phyloP scores from a whole-genome alignment of 2,113 vertebrate species.

The Seriola rivoliana region DNA sequence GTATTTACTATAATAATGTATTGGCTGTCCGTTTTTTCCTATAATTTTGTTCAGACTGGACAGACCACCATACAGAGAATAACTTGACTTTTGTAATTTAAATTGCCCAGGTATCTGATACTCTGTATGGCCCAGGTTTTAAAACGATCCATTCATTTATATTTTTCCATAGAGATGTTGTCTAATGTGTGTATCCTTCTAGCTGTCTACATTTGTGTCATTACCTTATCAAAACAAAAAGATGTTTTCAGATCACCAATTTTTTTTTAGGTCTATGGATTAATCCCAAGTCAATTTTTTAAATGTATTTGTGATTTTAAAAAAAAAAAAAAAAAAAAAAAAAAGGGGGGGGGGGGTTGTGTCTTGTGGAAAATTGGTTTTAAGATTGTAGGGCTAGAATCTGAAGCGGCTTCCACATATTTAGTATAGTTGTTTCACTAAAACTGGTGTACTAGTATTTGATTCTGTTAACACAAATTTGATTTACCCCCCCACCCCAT shows the following conservation, averaged over 20 bases:
- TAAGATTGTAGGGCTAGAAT: slow-evolving; percentile 15
- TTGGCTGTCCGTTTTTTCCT: slow-evolving; percentile 69
- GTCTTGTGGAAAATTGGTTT: slow-evolving; percentile 28
- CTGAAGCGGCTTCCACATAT: slow-evolving; percentile 23
- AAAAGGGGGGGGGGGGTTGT: background rate
- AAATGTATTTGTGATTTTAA: background rate
- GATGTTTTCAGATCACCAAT: slow-evolving; percentile 20
- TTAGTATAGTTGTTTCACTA: slow-evolving; percentile 17
- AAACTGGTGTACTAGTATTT: slow-evolving; percentile 23
- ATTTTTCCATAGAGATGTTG: slow-evolving; percentile 60
- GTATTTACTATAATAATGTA: slow-evolving; percentile 83
- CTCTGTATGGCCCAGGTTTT: slow-evolving; percentile 43
- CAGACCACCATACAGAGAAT: slow-evolving; percentile 55
- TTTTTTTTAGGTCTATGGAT: slow-evolving; percentile 42
- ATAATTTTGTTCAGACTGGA: slow-evolving; percentile 64
- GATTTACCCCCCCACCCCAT: background rate
- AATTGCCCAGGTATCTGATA: slow-evolving; percentile 57
- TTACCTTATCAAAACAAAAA: slow-evolving; percentile 38
- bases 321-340: slow-evolving; percentile 4
- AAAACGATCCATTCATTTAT: slow-evolving; percentile 41
- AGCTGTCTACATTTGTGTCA: slow-evolving; percentile 47
- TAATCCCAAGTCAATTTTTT: slow-evolving; percentile 23
- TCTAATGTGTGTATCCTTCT: slow-evolving; percentile 48
- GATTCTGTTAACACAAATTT: slow-evolving; percentile 14
- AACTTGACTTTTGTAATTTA: slow-evolving; percentile 67